Base-by-base conservation (phyloP, 1,140 invertebrate genomes). In the Drosophila pseudoananassae region DNA sequence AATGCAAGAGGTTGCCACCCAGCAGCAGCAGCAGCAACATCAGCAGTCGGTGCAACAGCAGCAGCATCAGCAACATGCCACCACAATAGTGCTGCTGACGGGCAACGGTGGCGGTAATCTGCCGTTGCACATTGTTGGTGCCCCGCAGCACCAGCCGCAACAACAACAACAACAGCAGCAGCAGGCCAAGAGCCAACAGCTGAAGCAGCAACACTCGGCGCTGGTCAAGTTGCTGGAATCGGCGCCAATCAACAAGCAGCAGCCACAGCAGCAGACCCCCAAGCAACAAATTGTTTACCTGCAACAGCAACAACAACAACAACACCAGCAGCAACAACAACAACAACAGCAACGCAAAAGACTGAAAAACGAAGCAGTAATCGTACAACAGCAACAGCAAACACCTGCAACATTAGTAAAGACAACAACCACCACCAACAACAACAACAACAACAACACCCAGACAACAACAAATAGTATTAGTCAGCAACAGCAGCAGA, bases 151-250 rank as follows among this genome's bases (percentile, higher is more conserved):
- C 43, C 60, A 49, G n/a, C 64, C 51, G 0, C 71, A 53, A 17
- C 78, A 52, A 4, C 49, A 29, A 10, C 58, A 38, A 5, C 56
- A 66, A 3, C 54, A 64, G 7, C 71, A 71, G 12, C 69, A 74
- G 59, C 64, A 74, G 43, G 59, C 52, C 14, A 92, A 91, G 73
- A 91, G 87, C 69, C 81, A 89, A 58, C 81, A 91, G 65, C 72
- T 92, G 27, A 92, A 92, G 66, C 89, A 92, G 56, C 76, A 88
- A 49, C 91, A 92, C 29, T 91, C 91, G n/a, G 90, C 90, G 2
- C 50, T 92, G 69, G 91, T 92, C n/a, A 91, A 90, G 49, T 57
- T 92, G 45, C 60, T 92, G 52, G 91, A 92, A 66, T 91, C 91
- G 10, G 91, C 84, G 55, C 91, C 91, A 12, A 73, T 92, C 5